phyloP scores from a whole-genome alignment of 2,888 invertebrate genomes.

The Sinodicranocentrus sp. region DNA sequence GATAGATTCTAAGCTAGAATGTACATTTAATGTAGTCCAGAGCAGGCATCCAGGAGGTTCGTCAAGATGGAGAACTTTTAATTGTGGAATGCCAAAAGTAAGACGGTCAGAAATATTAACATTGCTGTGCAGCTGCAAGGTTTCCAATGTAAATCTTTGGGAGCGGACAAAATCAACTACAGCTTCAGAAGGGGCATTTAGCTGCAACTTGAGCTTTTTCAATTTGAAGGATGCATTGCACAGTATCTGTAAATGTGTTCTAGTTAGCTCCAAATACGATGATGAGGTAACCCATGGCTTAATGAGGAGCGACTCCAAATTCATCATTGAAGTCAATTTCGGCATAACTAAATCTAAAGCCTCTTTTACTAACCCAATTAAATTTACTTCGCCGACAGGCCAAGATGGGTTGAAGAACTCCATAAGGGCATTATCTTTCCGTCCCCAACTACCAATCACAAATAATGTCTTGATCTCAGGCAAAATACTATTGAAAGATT shows the following conservation, averaged over 20 bases:
- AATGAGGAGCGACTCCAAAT: conserved; percentile 56
- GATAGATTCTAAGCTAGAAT: conserved; percentile 58
- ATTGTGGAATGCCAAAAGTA: conserved; percentile 59
- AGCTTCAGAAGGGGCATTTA: conserved; percentile 54
- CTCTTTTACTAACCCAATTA: conserved; percentile 57
- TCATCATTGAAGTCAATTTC: conserved; percentile 57
- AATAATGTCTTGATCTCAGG: conserved; percentile 18
- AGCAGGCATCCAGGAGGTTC: conserved; percentile 61
- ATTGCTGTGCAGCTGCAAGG: conserved; percentile 53
- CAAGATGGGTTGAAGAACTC: conserved; percentile 55
- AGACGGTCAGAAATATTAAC: conserved; percentile 66
- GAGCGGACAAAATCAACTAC: conserved; percentile 58
- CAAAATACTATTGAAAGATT: neutral
- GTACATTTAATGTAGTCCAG: conserved; percentile 61
- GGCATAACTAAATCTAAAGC: conserved; percentile 58
- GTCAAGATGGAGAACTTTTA: conserved; percentile 56
- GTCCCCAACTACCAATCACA: conserved; percentile 61
- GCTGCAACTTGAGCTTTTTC: conserved; percentile 32
- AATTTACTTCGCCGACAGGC: conserved; percentile 27
- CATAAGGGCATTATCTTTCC: conserved; percentile 57
- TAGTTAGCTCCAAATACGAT: conserved; percentile 41
- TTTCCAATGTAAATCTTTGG: conserved; percentile 63
- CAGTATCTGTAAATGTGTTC: conserved; percentile 65
- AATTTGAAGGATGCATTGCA: conserved; percentile 63
- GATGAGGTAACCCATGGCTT: conserved; percentile 40